Conservation (phyloP, 2,113 vertebrate genomes). For the Dolichotis patagonum region DNA sequence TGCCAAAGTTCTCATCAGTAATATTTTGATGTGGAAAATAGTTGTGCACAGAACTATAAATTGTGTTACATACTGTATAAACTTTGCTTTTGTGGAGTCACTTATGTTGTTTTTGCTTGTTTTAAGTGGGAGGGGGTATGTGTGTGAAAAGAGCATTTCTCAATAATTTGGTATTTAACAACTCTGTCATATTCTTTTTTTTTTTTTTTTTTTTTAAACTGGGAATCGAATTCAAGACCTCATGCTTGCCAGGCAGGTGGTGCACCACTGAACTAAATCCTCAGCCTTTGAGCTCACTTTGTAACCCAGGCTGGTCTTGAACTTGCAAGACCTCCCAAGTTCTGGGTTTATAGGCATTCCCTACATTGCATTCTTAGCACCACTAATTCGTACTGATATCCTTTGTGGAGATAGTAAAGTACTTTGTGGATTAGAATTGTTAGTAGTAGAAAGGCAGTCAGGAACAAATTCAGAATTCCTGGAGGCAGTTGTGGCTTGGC, state of each 20-base stretch:
- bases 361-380: background rate
- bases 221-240: too few relatives aligned
- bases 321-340: too few relatives aligned
- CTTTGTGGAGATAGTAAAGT: background rate
- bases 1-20: background rate
- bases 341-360: too few relatives aligned
- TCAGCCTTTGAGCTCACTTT: too few relatives aligned
- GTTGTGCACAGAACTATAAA: background rate
- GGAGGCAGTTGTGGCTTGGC: constrained; percentile 20
- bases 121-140: background rate
- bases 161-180: background rate
- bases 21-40: constrained; percentile 53
- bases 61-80: background rate
- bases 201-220: too few relatives aligned
- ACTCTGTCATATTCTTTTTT: background rate
- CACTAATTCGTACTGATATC: background rate
- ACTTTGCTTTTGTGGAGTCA: constrained; percentile 21
- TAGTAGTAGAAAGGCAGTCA: constrained; percentile 10
- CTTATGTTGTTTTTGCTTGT: background rate
- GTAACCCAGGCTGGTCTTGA: too few relatives aligned
- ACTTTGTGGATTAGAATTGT: background rate
- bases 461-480: background rate
- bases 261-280: too few relatives aligned
- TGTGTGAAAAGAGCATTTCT: background rate
- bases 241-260: too few relatives aligned